A percentile compares a stretch with the other conserved stretches of the same genome.
These are phyloP conservation scores for Crotalus horridus DNA, from an alignment of 2,113 vertebrate genomes.

Conservation along the genomic window DNA sequence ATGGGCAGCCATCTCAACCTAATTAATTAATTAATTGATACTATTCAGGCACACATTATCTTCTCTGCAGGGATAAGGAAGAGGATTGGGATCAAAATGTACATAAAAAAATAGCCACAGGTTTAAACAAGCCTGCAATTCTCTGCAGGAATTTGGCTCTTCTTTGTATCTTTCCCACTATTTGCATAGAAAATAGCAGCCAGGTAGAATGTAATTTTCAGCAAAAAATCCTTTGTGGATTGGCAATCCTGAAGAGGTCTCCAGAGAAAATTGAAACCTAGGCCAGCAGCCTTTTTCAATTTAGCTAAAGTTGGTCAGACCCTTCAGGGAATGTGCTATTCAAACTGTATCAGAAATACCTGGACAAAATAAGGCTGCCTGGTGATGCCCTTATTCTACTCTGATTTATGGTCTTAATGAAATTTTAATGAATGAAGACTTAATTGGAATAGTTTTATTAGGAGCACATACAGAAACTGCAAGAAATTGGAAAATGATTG, in stretches of 20 bases:
- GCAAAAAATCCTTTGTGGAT: not conserved
- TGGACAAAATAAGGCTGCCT: not conserved
- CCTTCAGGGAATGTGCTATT: not conserved
- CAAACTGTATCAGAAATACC: not conserved
- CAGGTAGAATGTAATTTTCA: not conserved
- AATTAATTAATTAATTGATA: not conserved
- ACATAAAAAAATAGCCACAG: not conserved
- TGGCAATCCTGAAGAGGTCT: not conserved
- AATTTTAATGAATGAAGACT: not conserved
- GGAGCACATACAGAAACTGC: not conserved
- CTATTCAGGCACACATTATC: not conserved
- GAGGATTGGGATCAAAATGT: not conserved
- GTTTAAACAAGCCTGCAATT: not conserved
- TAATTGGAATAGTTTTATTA: not conserved
- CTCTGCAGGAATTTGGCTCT: not conserved
- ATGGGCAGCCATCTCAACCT: not conserved
- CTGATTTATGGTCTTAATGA: not conserved
- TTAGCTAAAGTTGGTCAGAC: not conserved
- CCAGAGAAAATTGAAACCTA: not conserved
- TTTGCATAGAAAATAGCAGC: not conserved
- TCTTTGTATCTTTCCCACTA: not conserved
- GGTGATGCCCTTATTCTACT: not conserved
- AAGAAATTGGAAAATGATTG: not conserved
- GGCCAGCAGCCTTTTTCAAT: not conserved
- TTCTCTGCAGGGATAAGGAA: not conserved